Evolutionary conservation across 2,888 invertebrate species (phyloP), one percentile per base, ranked within the genome.

Genomic region (Trissolcus brochymenae): DNA sequence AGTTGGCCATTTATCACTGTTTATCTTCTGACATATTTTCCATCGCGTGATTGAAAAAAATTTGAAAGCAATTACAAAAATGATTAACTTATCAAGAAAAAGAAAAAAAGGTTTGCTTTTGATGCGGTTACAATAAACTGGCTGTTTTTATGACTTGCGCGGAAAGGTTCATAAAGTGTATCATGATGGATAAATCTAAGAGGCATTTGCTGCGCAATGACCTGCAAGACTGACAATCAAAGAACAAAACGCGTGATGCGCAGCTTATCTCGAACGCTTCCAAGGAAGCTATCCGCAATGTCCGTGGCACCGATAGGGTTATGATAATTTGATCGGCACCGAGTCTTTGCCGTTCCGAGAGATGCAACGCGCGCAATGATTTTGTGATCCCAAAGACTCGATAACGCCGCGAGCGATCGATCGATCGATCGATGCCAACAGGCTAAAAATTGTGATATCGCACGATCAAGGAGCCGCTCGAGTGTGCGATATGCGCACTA

Each of bases 211-310:
- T n/a, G 55, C 56, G 65, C 51, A 65, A 77, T 77, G 77, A 77
- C 73, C 78, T 74, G 73, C 73, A 74, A 62, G 73, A 73, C 70
- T 74, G 78, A 70, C 73, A 70, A 78, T 76, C 76, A 76, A 71
- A 61, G 21, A 56, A 16, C 46, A 54, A 67, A 72, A 67, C 62
- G 25, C 50, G 64, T 19, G 62, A 78, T 64, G 70, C 66, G 79
- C 79, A 82, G 81, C 79, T n/a, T 80, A 49, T 61, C 67, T 57
- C 64, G 68, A 50, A 59, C 70, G 78, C 74, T 80, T 76, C 79
- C 75, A 74, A 79, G 74, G 80, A 84, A 84, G 85, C 86, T 82
- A 82, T 82, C 80, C 81, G 82, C 80, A 81, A 85, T 85, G 85
- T 86, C 83, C 82, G 77, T 72, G 73, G 81, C 81, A 80, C 35